These are phyloP conservation scores for Urechis unicinctus DNA, from an alignment of 2,888 invertebrate genomes.

Conservation along the genomic window DNA sequence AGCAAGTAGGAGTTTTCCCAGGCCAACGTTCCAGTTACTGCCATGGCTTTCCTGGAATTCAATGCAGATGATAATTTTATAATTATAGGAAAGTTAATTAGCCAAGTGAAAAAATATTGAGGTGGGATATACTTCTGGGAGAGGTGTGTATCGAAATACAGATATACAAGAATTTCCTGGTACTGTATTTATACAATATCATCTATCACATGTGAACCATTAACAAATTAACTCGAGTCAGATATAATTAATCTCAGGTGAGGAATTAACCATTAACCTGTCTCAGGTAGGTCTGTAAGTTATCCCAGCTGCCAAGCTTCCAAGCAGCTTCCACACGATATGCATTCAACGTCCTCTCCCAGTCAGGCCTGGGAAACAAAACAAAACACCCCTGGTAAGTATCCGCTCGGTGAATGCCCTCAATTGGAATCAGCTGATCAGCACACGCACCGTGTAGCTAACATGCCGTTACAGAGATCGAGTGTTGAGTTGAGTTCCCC, in stretches of 20 bases:
- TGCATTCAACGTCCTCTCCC: slow-evolving; percentile 54
- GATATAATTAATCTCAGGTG: too few relatives aligned
- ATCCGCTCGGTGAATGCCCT: too few relatives aligned
- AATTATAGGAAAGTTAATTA: too few relatives aligned
- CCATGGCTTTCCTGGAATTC: slow-evolving; percentile 14
- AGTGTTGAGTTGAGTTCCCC: slow-evolving; percentile 75
- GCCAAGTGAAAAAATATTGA: too few relatives aligned
- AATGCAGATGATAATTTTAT: too few relatives aligned
- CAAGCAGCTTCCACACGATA: slow-evolving; percentile 78
- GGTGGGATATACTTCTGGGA: too few relatives aligned
- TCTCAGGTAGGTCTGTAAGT: slow-evolving; percentile 57
- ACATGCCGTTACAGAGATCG: slow-evolving; percentile 59
- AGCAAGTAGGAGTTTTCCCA: slow-evolving; percentile 64
- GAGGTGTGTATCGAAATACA: too few relatives aligned
- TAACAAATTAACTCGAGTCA: too few relatives aligned
- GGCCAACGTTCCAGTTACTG: slow-evolving; percentile 64
- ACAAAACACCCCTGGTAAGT: not conserved
- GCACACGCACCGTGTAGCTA: slow-evolving; percentile 30
- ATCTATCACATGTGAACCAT: too few relatives aligned
- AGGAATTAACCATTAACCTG: slow-evolving; percentile 24
- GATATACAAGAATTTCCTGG: too few relatives aligned
- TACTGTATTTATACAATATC: too few relatives aligned
- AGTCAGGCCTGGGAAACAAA: slow-evolving; percentile 26
- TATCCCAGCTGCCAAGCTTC: slow-evolving; percentile 77
- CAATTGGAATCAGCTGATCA: too few relatives aligned